Evolutionary conservation across 92 coral and sea anemone species (phyloP), one percentile per base, ranked within the genome.

Genomic region (Phymanthus crucifer): DNA sequence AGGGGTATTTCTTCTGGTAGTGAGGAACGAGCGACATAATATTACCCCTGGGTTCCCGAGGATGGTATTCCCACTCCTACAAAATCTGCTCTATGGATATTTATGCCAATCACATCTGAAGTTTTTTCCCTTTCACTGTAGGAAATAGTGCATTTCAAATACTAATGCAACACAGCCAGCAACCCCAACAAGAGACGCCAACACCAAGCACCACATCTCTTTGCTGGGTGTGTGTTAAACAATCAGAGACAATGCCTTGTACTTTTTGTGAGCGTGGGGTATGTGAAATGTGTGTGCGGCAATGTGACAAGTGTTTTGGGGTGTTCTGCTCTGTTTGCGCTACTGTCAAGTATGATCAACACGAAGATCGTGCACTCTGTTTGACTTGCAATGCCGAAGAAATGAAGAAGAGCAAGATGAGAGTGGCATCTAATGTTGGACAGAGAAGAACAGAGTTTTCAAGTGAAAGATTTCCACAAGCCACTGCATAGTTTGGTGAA

Each of bases 241-340:
- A 80, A 26, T 56, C 74, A n/a, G 97, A 92, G 75, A 80, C 85
- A 35, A 68, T 92, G 90, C 97, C 97, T 1, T 92, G 94, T 77
- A 87, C 97, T 45, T 90, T 92, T 71, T 92, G 94, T 83, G 97
- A 92, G 70, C 92, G 84, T 73, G 83, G 74, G 70, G 90, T 82
- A 9, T 92, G 97, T 83, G 97, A 92, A 72, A 92, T 92, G 97
- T 92, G 94, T 26, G 94, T 92, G 70, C 97, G 94, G 10, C 97
- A 92, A 43, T 92, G 97, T 66, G 83, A 74, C 82, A 85, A 81
- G 67, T 92, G 97, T 74, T 82, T 90, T 80, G 97, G 97, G 64
- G 97, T 92, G 32, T 92, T 90, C 85, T 92, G 97, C 61, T 56
- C 90, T 3, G 87, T 88, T 68, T 92, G 97, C 52, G 91, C 97